Percentiles rank a stretch among this genome's conserved stretches.
Conservation (phyloP, 2,888 invertebrate species). For the Dorcus hopei region DNA sequence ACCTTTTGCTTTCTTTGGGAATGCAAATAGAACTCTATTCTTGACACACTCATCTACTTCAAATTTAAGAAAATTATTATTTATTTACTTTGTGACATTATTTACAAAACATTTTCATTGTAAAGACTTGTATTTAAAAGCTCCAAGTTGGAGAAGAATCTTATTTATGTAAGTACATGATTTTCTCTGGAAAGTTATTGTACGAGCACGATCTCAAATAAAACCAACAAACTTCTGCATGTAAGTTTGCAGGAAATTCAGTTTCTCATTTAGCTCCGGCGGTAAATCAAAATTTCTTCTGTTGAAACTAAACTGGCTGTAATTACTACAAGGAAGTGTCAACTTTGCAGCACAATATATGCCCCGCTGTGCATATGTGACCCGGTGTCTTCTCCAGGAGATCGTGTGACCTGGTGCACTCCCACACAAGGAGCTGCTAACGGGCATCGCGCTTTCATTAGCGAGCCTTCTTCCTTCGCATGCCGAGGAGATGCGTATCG, state of each 20-base stretch:
- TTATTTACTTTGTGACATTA: too few relatives aligned
- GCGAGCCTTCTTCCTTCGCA: conserved; percentile 24
- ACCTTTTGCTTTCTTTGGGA: too few relatives aligned
- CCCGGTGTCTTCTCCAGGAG: conserved; percentile 12
- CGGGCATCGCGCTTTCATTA: conserved; percentile 30
- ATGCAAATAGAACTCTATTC: too few relatives aligned
- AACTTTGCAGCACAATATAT: conserved; percentile 14
- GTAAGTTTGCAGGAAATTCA: background rate
- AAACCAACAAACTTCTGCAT: background rate
- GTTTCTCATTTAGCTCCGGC: background rate
- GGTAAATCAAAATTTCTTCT: background rate
- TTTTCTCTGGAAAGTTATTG: too few relatives aligned
- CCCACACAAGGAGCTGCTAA: conserved; percentile 30
- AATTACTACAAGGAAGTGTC: conserved; percentile 20
- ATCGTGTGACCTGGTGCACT: conserved; percentile 21
- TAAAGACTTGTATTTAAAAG: too few relatives aligned
- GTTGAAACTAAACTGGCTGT: background rate
- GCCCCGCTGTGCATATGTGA: conserved; percentile 16
- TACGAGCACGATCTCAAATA: too few relatives aligned
- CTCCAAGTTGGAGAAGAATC: too few relatives aligned
- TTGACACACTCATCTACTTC: too few relatives aligned
- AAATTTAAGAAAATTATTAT: too few relatives aligned
- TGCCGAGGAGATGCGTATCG: conserved; percentile 31
- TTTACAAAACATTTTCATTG: too few relatives aligned
- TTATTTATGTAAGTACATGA: too few relatives aligned